Conservation (phyloP, 2,113 vertebrate genomes). For the Cettia cetti region DNA sequence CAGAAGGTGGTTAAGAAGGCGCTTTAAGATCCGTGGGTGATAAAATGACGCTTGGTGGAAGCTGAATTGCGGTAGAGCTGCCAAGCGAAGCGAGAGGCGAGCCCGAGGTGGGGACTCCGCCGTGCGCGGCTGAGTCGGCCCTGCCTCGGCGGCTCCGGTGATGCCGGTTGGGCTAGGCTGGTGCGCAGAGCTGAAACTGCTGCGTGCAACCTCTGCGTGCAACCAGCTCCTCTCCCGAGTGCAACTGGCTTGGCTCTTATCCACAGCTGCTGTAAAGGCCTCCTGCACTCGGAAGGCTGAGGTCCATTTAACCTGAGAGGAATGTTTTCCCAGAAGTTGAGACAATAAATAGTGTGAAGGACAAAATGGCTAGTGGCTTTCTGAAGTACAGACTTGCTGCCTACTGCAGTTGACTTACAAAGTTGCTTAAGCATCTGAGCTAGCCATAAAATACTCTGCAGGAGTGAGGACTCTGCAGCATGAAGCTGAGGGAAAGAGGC, state of each 20-base stretch:
- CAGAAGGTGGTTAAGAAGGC: not conserved
- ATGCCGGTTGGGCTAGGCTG: rapidly evolving
- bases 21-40: rapidly evolving
- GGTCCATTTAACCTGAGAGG: not conserved
- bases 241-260: not conserved
- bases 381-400: not conserved
- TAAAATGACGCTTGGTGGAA: not conserved
- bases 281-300: not conserved
- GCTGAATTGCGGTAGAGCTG: no score
- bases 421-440: not conserved
- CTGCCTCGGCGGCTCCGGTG: no score
- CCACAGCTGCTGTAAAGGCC: not conserved
- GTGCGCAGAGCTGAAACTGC: not conserved
- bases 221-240: rapidly evolving
- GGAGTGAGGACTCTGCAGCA: not conserved
- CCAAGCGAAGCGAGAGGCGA: rapidly evolving
- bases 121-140: not conserved
- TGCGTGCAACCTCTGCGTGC: rapidly evolving
- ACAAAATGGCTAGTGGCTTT: not conserved
- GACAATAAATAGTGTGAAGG: not conserved
- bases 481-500: not conserved
- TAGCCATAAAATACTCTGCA: not conserved
- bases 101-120: rapidly evolving
- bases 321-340: not conserved
- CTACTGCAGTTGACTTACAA: not conserved